These are phyloP conservation scores for Trachurus trachurus DNA, from an alignment of 2,797 vertebrate genomes.

Conservation along the genomic window DNA sequence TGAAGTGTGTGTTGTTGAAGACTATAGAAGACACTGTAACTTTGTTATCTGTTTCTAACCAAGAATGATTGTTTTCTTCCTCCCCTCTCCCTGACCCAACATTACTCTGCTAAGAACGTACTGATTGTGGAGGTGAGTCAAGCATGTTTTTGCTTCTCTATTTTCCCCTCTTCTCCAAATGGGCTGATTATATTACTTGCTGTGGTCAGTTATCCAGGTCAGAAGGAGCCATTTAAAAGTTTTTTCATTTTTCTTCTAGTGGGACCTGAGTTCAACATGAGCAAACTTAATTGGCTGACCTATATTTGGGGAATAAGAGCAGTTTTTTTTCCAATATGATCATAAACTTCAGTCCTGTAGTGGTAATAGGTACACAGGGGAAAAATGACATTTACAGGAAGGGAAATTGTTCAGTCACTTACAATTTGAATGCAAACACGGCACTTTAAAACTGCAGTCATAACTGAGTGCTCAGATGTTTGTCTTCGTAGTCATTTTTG, in stretches of 20 bases:
- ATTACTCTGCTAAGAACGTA: conserved; percentile 81
- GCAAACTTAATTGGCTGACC: conserved; percentile 64
- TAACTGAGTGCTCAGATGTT: conserved; percentile 38
- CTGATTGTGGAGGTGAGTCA: conserved; percentile 89
- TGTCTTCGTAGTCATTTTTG: neutral
- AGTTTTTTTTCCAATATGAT: conserved; percentile 22
- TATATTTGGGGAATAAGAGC: conserved; percentile 48
- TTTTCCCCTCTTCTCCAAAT: conserved; percentile 42
- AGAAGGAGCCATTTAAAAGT: conserved; percentile 45
- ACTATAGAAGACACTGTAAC: conserved; percentile 2
- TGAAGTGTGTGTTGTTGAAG: conserved; percentile 29
- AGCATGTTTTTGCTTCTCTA: conserved; percentile 41
- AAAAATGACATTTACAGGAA: conserved; percentile 32
- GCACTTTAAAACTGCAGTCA: conserved; percentile 30
- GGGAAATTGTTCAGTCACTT: conserved; percentile 17
- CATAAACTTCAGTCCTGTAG: conserved; percentile 19
- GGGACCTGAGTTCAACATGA: conserved; percentile 38
- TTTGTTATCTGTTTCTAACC: conserved; percentile 55
- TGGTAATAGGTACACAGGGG: neutral
- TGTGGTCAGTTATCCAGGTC: conserved; percentile 52
- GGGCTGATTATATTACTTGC: conserved; percentile 36
- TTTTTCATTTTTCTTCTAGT: conserved; percentile 27
- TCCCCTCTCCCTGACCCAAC: conserved; percentile 43
- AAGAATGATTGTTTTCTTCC: conserved; percentile 53
- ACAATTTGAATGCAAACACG: conserved; percentile 8